phyloP scores from a whole-genome alignment of 1,140 invertebrate genomes.

The Daktulosphaira vitifoliae region DNA sequence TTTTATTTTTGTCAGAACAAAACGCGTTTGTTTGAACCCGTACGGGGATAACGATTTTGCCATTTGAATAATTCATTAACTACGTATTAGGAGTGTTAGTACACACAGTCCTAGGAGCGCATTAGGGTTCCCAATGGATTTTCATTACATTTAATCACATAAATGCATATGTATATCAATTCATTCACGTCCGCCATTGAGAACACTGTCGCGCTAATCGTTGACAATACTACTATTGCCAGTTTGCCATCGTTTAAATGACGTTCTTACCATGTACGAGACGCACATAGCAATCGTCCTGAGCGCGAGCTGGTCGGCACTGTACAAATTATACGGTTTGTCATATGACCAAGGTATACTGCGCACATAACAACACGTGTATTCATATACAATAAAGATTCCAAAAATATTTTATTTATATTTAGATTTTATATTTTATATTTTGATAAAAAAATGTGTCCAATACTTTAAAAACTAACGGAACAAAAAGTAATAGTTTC shows the following conservation, averaged over 20 bases:
- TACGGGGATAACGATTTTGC: conserved; percentile 26
- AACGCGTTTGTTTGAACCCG: conserved; percentile 3
- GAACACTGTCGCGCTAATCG: conserved; percentile 28
- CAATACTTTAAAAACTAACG: too few relatives aligned
- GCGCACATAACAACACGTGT: too few relatives aligned
- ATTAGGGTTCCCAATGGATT: not conserved
- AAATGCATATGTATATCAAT: conserved; percentile 19
- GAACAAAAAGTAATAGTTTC: too few relatives aligned
- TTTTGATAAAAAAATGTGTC: too few relatives aligned
- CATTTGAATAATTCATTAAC: conserved; percentile 19
- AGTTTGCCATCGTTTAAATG: conserved; percentile 29
- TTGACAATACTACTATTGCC: conserved; percentile 14
- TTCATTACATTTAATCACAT: not conserved
- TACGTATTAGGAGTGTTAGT: conserved; percentile 15
- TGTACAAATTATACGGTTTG: too few relatives aligned
- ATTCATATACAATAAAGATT: too few relatives aligned
- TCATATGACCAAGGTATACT: too few relatives aligned
- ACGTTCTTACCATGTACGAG: conserved; percentile 12
- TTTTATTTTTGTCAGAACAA: conserved; percentile 17
- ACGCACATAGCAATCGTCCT: conserved; percentile 12
- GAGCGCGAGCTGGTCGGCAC: not conserved
- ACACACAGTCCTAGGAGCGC: not conserved
- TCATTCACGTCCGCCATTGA: conserved; percentile 22
- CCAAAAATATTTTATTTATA: too few relatives aligned
- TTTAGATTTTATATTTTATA: too few relatives aligned